Evolutionary conservation across 2,888 invertebrate genomes (phyloP).

Genomic region (Ceriagrion tenellum): DNA sequence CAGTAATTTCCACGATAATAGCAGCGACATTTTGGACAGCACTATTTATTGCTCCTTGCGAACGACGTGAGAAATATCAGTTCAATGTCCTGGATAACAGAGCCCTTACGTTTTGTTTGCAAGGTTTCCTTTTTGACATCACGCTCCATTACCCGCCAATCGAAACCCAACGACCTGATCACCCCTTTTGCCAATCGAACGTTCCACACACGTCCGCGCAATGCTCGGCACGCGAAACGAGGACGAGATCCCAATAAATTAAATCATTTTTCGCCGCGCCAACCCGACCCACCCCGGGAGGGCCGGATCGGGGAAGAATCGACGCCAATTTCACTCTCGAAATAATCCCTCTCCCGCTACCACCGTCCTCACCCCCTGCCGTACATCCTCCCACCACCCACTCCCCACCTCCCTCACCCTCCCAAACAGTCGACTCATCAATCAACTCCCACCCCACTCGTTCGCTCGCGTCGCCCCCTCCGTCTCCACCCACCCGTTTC

Average conservation of each 20-base stretch:
- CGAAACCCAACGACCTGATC: not conserved
- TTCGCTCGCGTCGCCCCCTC: too few species aligned
- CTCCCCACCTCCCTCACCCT: not conserved
- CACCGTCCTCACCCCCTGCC: not conserved
- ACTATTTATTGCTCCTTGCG: too few species aligned
- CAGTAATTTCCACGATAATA: too few species aligned
- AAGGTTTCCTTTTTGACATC: too few species aligned
- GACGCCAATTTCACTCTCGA: conserved; percentile 4
- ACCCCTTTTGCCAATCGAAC: not conserved
- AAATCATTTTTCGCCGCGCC: not conserved
- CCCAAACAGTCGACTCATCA: conserved; percentile 28
- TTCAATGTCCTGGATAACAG: too few species aligned
- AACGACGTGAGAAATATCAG: too few species aligned
- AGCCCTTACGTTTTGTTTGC: too few species aligned
- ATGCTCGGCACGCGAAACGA: not conserved
- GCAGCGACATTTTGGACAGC: too few species aligned
- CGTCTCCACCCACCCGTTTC: too few species aligned
- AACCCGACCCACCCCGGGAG: not conserved
- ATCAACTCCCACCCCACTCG: not conserved
- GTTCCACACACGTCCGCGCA: not conserved
- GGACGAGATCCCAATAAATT: not conserved
- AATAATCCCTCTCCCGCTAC: not conserved
- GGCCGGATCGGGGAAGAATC: conserved; percentile 5
- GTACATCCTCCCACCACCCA: not conserved
- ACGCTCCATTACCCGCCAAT: too few species aligned